Evolutionary conservation across 2,797 vertebrate species (phyloP).

Genomic region (Rhodeus uyekii): DNA sequence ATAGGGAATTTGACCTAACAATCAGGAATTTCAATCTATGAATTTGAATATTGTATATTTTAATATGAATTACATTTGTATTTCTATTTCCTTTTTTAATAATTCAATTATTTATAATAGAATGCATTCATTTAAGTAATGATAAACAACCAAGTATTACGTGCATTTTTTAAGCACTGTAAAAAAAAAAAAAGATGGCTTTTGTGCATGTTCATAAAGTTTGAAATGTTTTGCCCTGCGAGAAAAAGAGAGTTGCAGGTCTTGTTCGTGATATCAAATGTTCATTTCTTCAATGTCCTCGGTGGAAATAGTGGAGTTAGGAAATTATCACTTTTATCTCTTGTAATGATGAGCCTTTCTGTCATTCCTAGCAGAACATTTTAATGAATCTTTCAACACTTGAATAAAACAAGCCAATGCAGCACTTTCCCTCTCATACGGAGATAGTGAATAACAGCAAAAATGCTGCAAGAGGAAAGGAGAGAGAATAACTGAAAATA

Average conservation of each 20-base stretch:
- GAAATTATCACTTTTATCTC: too few relatives aligned
- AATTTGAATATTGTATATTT: background rate
- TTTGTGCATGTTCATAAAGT: background rate
- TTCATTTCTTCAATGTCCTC: background rate
- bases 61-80: background rate
- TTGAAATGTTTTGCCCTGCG: background rate
- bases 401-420: background rate
- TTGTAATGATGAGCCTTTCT: too few relatives aligned
- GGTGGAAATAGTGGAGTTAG: background rate
- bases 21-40: background rate
- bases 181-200: background rate
- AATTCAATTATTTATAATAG: background rate
- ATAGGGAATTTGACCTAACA: background rate
- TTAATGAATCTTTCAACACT: background rate
- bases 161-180: background rate
- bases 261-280: background rate
- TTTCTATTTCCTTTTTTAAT: background rate
- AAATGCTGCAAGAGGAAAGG: background rate
- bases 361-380: background rate
- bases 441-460: background rate
- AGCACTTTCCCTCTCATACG: background rate
- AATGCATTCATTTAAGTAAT: too few relatives aligned
- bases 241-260: background rate
- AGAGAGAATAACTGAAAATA: conserved; percentile 38
- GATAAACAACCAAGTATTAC: background rate